phyloP scores from a whole-genome alignment of 2,888 invertebrate genomes.

The Lasioglossum calceatum region DNA sequence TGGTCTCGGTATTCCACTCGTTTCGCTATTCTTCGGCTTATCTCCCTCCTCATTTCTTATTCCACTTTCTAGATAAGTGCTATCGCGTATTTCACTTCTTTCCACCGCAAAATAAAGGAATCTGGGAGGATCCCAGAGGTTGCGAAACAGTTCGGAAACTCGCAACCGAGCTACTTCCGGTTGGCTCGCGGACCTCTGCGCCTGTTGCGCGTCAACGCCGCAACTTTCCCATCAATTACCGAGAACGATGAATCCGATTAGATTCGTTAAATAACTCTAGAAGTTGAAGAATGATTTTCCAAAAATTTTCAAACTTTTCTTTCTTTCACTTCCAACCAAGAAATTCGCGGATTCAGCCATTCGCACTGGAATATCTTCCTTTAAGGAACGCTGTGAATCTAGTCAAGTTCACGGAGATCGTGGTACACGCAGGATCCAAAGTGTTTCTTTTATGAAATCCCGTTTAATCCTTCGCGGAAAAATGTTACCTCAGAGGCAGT shows the following conservation, averaged over 20 bases:
- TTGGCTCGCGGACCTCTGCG: constrained; percentile 32
- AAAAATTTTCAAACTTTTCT: too few species aligned
- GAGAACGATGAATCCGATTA: not conserved
- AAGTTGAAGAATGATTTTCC: not conserved
- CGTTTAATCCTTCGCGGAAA: not conserved
- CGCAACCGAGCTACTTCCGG: constrained; percentile 69
- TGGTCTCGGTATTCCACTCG: not conserved
- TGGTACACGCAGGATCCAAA: not conserved
- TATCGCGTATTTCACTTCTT: not conserved
- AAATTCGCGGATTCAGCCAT: not conserved
- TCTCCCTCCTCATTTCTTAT: not conserved
- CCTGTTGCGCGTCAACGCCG: constrained; percentile 63
- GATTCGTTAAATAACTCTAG: not conserved
- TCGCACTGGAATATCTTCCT: not conserved
- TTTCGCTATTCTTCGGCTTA: not conserved
- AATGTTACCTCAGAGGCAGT: not conserved
- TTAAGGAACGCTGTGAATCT: not conserved
- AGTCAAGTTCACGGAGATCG: not conserved
- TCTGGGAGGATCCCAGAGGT: not conserved
- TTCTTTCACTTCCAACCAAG: not conserved
- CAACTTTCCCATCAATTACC: constrained; percentile 34
- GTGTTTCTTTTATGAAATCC: not conserved
- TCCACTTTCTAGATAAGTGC: not conserved
- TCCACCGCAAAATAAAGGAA: not conserved
- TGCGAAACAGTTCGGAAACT: not conserved